Evolutionary conservation across 2,888 invertebrate species (phyloP).

Genomic region (Tenthredo scrophulariae): DNA sequence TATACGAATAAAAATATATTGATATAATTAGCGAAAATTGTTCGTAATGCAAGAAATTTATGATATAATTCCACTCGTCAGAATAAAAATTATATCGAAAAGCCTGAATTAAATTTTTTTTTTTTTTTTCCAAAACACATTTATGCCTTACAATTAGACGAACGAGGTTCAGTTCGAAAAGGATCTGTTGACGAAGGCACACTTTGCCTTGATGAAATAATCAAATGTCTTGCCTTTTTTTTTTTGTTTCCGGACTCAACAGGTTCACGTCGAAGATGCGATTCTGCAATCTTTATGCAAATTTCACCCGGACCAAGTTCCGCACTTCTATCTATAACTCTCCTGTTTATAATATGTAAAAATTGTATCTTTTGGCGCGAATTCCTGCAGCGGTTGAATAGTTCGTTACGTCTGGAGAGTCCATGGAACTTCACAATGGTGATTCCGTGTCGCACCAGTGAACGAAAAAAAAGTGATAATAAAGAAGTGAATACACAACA

Average conservation of each 20-base stretch:
- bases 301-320: background rate
- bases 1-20: background rate
- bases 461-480: background rate
- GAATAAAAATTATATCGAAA: background rate
- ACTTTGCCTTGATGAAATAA: background rate
- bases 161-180: background rate
- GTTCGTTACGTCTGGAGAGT: background rate
- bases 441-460: background rate
- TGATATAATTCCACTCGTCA: background rate
- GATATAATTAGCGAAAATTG: background rate
- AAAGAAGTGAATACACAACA: background rate
- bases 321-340: background rate
- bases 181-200: background rate
- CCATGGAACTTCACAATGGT: background rate
- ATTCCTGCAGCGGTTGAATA: background rate
- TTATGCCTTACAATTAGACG: background rate
- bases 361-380: background rate
- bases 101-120: background rate
- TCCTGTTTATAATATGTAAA: background rate
- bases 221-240: slow-evolving; percentile 10
- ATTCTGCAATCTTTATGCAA: background rate
- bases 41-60: background rate
- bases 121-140: background rate
- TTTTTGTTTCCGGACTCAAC: background rate
- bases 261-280: background rate